Percentiles rank a stretch among this genome's conserved stretches.
Evolutionary conservation across 2,113 vertebrate genomes (phyloP).

Genomic region (Suncus etruscus): DNA sequence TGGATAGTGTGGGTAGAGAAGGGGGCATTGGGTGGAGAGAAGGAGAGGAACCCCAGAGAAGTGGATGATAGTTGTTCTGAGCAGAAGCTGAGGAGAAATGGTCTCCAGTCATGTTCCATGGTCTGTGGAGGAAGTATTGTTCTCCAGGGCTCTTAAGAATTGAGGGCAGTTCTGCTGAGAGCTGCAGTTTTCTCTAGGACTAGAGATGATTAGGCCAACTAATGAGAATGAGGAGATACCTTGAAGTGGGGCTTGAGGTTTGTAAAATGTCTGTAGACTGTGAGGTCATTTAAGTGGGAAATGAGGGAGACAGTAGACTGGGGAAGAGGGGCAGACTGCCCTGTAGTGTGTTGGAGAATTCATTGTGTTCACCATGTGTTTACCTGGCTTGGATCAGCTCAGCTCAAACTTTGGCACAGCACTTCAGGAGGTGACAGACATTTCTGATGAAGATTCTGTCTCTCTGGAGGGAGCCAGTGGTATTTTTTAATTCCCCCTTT

Average conservation of each 20-base stretch:
- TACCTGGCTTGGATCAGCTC: neutral
- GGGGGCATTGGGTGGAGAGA: neutral
- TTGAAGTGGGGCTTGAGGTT: neutral
- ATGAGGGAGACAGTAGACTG: neutral
- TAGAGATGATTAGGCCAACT: neutral
- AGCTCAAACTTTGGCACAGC: neutral
- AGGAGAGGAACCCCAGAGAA: neutral
- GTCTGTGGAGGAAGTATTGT: slow-evolving; percentile 12
- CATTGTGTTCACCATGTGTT: neutral
- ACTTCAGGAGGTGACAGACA: neutral
- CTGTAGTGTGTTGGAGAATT: neutral
- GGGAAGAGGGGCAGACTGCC: neutral
- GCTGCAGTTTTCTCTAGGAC: slow-evolving; percentile 19
- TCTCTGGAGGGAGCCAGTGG: neutral
- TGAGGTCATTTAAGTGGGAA: neutral
- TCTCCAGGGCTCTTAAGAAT: slow-evolving; percentile 36
- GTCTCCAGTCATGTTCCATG: neutral
- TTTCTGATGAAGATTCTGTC: neutral
- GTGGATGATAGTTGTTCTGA: neutral
- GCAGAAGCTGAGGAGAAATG: too few species aligned
- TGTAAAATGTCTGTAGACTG: neutral
- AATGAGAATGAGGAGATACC: neutral
- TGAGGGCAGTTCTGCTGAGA: slow-evolving; percentile 31
- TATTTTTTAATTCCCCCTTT: too few species aligned
- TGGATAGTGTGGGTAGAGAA: neutral